Percentiles rank a stretch among this genome's conserved stretches.
These are phyloP conservation scores for Phenacoccus solenopsis DNA, from an alignment of 1,140 invertebrate species.

Conservation along the genomic window DNA sequence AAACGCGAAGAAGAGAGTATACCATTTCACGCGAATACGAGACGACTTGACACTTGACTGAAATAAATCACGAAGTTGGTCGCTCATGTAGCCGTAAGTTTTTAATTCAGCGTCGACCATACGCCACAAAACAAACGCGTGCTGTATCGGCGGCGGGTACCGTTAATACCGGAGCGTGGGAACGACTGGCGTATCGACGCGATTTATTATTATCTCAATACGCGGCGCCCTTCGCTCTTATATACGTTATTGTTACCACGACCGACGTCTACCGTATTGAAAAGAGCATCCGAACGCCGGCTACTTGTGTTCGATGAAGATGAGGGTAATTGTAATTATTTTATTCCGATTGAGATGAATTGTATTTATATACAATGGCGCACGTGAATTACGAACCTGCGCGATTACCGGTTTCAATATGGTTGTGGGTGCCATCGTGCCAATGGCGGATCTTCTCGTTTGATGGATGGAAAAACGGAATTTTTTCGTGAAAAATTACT, in stretches of 20 bases:
- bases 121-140: not conserved
- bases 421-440: no score
- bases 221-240: not conserved
- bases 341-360: no score
- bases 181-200: not conserved
- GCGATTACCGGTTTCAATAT: no score
- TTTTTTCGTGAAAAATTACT: no score
- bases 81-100: not conserved
- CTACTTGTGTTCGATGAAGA: not conserved
- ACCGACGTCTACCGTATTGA: no score
- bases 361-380: no score
- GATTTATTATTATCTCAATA: slow-evolving; percentile 4
- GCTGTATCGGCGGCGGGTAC: not conserved
- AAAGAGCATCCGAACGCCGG: not conserved
- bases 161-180: not conserved
- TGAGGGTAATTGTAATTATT: no score
- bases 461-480: no score
- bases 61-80: not conserved
- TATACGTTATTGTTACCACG: not conserved
- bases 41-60: not conserved
- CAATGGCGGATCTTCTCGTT: no score
- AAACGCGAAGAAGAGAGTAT: no score
- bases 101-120: not conserved
- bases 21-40: not conserved
- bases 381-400: no score